phyloP scores from a whole-genome alignment of 2,888 invertebrate species.

The Trachelus tabidus region DNA sequence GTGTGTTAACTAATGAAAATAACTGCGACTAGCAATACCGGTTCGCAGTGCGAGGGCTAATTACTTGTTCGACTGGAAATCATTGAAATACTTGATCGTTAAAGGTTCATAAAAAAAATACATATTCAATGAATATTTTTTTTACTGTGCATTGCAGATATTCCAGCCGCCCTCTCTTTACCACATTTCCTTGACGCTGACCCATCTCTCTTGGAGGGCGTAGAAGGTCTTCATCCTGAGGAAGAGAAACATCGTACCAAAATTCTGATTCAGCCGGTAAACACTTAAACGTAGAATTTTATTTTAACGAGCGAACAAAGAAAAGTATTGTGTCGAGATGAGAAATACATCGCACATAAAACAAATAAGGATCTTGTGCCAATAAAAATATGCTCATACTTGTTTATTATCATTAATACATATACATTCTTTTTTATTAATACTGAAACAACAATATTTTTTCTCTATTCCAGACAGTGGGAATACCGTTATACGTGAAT shows the following conservation, averaged over 20 bases:
- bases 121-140: not conserved
- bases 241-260: conserved; percentile 52
- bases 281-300: conserved; percentile 7
- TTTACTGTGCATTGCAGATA: conserved; percentile 46
- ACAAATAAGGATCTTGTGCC: not conserved
- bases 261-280: conserved; percentile 61
- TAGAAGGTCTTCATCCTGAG: conserved; percentile 62
- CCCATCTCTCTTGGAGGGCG: conserved; percentile 51
- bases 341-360: not conserved
- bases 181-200: conserved; percentile 65
- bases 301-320: not conserved
- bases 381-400: not conserved
- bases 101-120: not conserved
- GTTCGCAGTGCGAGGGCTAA: not conserved
- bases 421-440: not conserved
- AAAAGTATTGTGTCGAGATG: not conserved
- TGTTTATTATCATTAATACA: not conserved
- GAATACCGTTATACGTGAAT: conserved; percentile 74
- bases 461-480: conserved; percentile 68
- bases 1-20: not conserved
- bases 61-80: not conserved
- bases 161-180: conserved; percentile 63
- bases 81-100: not conserved
- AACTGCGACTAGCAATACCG: not conserved
- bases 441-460: not conserved